Evolutionary conservation across 2,113 vertebrate genomes (phyloP).

Genomic region (Scalopus aquaticus): DNA sequence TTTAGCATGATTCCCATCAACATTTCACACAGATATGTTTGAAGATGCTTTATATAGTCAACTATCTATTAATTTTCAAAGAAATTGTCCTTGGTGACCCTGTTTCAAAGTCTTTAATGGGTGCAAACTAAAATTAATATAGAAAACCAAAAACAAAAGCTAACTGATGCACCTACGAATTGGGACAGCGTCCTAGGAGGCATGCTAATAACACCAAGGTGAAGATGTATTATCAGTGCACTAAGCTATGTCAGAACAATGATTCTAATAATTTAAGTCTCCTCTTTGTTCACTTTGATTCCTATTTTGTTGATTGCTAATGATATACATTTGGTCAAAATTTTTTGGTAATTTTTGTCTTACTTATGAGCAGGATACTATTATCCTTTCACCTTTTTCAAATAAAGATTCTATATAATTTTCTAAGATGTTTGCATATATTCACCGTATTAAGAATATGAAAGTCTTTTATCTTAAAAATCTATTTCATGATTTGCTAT

Average conservation of each 20-base stretch:
- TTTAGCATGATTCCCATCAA: too few species aligned
- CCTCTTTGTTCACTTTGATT: neutral
- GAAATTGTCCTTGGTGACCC: too few species aligned
- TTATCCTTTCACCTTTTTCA: neutral
- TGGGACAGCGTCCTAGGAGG: neutral
- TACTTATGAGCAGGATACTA: neutral
- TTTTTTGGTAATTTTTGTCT: neutral
- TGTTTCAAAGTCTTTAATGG: too few species aligned
- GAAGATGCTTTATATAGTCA: too few species aligned
- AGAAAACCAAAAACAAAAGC: neutral
- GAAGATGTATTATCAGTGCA: neutral
- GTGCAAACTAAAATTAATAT: neutral
- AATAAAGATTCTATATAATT: neutral
- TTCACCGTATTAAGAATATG: neutral
- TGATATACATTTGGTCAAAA: neutral
- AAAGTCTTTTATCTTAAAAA: neutral
- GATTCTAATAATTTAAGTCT: neutral
- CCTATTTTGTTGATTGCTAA: neutral
- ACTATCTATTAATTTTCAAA: too few species aligned
- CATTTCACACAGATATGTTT: too few species aligned
- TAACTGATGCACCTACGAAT: constrained; percentile 23
- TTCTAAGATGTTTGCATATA: neutral
- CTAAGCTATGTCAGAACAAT: neutral
- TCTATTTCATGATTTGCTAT: neutral
- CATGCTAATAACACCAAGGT: neutral